These are phyloP conservation scores for Rotaria macrura DNA, from an alignment of 2,888 invertebrate genomes.

Conservation along the genomic window DNA sequence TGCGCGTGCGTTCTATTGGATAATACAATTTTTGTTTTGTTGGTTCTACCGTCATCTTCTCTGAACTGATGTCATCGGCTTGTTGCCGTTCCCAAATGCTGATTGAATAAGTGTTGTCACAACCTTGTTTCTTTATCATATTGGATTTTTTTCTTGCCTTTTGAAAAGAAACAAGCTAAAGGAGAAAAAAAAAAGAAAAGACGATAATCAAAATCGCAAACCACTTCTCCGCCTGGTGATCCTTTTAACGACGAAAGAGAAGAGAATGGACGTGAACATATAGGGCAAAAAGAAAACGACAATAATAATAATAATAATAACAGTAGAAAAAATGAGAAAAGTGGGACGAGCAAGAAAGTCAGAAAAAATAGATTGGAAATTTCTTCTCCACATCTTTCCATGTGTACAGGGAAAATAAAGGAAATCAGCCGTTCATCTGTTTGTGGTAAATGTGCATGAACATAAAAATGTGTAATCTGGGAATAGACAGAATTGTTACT, in stretches of 20 bases:
- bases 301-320: constrained; percentile 1
- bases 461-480: not conserved
- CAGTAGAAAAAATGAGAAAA: not conserved
- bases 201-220: constrained; percentile 11
- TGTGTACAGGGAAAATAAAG: constrained; percentile 1
- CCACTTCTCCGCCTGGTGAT: not conserved
- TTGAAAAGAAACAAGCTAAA: not conserved
- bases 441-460: not conserved
- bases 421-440: constrained; percentile 4
- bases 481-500: not conserved
- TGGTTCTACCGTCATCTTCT: not conserved
- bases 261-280: not conserved
- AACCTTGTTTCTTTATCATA: constrained; percentile 2
- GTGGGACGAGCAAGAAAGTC: not conserved
- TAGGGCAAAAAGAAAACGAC: not conserved
- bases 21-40: not conserved
- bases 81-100: not conserved
- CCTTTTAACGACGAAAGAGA: not conserved
- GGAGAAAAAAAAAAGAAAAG: not conserved
- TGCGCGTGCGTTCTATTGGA: not conserved
- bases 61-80: not conserved
- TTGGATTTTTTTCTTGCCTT: not conserved
- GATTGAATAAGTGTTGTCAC: constrained; percentile 7
- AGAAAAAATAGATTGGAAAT: not conserved
- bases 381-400: not conserved